phyloP scores from a whole-genome alignment of 1,140 invertebrate species.

The Aphaenogaster ashmeadi region DNA sequence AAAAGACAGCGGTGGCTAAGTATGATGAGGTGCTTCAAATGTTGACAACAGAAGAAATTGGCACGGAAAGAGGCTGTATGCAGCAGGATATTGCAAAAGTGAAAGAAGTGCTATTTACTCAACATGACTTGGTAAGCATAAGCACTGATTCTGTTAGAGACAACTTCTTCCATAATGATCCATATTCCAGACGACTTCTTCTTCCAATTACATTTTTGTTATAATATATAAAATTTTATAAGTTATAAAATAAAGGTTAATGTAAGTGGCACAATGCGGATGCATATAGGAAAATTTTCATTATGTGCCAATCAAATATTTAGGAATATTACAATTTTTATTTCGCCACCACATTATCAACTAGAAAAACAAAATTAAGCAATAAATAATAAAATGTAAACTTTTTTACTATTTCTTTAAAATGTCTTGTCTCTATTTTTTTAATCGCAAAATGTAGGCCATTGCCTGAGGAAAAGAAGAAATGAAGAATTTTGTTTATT shows the following conservation, averaged over 20 bases:
- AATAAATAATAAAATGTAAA: neutral
- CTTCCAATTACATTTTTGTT: too few relatives aligned
- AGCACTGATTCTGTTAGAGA: slow-evolving; percentile 91
- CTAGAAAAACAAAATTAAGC: neutral
- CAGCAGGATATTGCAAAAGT: slow-evolving; percentile 90
- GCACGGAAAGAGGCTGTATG: slow-evolving; percentile 92
- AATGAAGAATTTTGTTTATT: neutral
- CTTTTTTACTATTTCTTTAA: neutral
- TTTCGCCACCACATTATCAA: neutral
- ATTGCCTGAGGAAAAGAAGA: neutral
- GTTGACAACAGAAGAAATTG: slow-evolving; percentile 94
- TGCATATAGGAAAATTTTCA: neutral
- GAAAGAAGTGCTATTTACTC: slow-evolving; percentile 90
- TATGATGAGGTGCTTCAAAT: slow-evolving; percentile 96
- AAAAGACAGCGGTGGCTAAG: slow-evolving; percentile 95
- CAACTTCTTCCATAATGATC: slow-evolving; percentile 90
- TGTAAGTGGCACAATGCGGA: neutral
- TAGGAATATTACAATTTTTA: neutral
- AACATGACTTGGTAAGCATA: slow-evolving; percentile 94
- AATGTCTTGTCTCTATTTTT: neutral
- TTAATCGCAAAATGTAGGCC: neutral
- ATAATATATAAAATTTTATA: too few relatives aligned
- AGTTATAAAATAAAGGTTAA: neutral
- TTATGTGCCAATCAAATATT: neutral
- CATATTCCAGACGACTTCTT: too few relatives aligned